phyloP scores from a whole-genome alignment of 1,140 invertebrate genomes.

The Condylostylus longicornis region DNA sequence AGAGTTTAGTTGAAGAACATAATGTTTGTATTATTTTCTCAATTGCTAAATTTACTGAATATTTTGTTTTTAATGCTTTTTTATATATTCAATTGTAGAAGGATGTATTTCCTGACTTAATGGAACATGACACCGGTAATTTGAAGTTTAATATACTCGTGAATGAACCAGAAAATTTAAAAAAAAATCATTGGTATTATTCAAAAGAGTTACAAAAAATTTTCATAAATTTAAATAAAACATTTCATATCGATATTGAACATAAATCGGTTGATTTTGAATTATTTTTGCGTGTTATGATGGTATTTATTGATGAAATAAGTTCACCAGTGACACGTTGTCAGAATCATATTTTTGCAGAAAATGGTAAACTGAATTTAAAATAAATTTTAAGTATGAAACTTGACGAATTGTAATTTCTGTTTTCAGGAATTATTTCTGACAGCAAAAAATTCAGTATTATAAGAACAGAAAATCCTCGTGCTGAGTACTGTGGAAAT shows the following conservation, averaged over 20 bases:
- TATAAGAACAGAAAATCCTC: constrained; percentile 23
- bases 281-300: constrained; percentile 19
- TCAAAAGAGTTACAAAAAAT: constrained; percentile 18
- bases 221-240: constrained; percentile 23
- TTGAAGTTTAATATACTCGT: constrained; percentile 14
- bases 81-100: too few relatives aligned
- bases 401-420: background rate
- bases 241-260: constrained; percentile 20
- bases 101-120: constrained; percentile 20
- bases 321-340: constrained; percentile 25
- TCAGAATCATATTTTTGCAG: constrained; percentile 26
- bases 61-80: too few relatives aligned
- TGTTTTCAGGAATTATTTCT: background rate
- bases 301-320: constrained; percentile 22
- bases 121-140: constrained; percentile 21
- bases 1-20: too few relatives aligned
- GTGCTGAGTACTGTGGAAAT: constrained; percentile 16
- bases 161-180: background rate
- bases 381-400: background rate
- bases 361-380: constrained; percentile 8
- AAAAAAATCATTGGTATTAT: constrained; percentile 17
- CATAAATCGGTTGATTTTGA: constrained; percentile 20
- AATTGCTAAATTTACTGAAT: too few relatives aligned
- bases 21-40: too few relatives aligned
- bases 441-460: constrained; percentile 17